Evolutionary conservation across 2,888 invertebrate genomes (phyloP).

Genomic region (Malthinus seriepunctatus): DNA sequence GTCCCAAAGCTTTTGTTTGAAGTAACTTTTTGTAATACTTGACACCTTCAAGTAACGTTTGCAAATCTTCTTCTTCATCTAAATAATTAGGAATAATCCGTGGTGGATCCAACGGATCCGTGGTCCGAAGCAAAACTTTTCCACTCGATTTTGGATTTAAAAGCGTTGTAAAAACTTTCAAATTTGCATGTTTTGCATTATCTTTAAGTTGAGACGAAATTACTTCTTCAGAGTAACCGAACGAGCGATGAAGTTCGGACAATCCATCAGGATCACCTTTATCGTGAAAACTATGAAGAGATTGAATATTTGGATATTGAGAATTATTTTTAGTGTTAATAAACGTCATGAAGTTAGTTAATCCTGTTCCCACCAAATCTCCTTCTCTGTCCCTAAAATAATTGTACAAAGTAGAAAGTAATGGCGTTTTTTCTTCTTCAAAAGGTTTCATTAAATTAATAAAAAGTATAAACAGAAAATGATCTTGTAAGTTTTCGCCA

Average conservation of each 20-base stretch:
- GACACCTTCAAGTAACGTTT: constrained; percentile 57
- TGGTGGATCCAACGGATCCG: constrained; percentile 62
- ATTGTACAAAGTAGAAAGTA: constrained; percentile 59
- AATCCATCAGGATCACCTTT: constrained; percentile 39
- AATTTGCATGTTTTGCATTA: not conserved
- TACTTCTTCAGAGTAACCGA: constrained; percentile 4
- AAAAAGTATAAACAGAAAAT: constrained; percentile 25
- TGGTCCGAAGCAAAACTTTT: constrained; percentile 57
- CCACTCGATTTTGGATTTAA: constrained; percentile 67
- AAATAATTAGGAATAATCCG: constrained; percentile 67
- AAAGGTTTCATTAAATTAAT: not conserved
- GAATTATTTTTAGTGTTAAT: constrained; percentile 52
- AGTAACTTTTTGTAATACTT: constrained; percentile 52
- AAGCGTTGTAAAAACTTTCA: constrained; percentile 73
- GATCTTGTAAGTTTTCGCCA: constrained; percentile 55
- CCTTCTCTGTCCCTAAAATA: constrained; percentile 58
- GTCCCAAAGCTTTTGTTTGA: constrained; percentile 52
- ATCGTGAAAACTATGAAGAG: constrained; percentile 55
- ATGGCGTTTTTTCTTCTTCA: too few relatives aligned
- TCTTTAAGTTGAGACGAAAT: not conserved
- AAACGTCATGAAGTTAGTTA: constrained; percentile 56
- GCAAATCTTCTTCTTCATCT: constrained; percentile 52
- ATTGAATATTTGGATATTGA: constrained; percentile 63
- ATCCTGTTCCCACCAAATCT: constrained; percentile 53
- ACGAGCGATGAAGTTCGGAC: constrained; percentile 5